These are phyloP conservation scores for Drosophila obscura DNA, from an alignment of 1,140 invertebrate genomes.

Conservation along the genomic window DNA sequence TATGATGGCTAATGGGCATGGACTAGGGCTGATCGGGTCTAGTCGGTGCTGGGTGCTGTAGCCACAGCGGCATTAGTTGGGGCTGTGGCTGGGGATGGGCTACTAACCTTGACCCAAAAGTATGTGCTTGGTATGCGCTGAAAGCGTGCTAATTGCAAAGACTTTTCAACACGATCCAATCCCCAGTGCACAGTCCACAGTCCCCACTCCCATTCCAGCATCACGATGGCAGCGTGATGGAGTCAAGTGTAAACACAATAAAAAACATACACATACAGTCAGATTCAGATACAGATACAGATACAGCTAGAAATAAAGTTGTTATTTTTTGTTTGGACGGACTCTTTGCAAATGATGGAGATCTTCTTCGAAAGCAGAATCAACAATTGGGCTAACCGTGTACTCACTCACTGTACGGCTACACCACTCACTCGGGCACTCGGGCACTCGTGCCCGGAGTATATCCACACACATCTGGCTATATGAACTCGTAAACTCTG, in stretches of 20 bases:
- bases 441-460: not conserved
- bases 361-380: constrained; percentile 7
- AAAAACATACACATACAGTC: constrained; percentile 34
- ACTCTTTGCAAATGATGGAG: constrained; percentile 39
- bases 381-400: not conserved
- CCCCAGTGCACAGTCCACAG: not conserved
- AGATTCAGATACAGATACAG: constrained; percentile 27
- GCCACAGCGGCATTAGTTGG: not conserved
- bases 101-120: constrained; percentile 72
- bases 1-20: not conserved
- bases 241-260: constrained; percentile 74
- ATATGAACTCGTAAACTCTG: constrained; percentile 45
- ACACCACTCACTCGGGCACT: not conserved
- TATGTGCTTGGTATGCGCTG: constrained; percentile 47
- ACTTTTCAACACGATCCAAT: constrained; percentile 59
- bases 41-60: not conserved
- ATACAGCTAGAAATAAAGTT: constrained; percentile 23
- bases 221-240: constrained; percentile 23
- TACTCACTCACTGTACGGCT: no score
- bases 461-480: constrained; percentile 22
- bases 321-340: constrained; percentile 27
- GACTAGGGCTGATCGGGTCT: constrained; percentile 4
- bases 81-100: constrained; percentile 33
- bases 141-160: constrained; percentile 77
- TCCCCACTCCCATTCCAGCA: not conserved